Conservation (phyloP, 2,888 invertebrate species). For the Drosophila seclusa region DNA sequence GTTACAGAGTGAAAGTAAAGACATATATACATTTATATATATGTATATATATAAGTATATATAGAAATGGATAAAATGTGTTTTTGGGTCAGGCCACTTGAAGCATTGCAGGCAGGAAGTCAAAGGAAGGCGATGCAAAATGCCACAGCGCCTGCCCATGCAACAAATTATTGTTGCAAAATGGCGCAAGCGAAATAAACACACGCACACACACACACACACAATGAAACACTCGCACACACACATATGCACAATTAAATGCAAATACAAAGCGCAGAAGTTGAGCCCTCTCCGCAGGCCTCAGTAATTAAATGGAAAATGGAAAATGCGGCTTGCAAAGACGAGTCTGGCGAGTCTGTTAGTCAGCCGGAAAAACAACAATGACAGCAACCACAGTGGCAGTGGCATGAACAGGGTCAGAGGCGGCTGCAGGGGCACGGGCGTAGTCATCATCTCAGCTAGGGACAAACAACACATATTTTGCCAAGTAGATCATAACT, state of each 20-base stretch:
- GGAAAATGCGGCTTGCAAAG: conserved; percentile 27
- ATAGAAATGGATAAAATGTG: conserved; percentile 76
- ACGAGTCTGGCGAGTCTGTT: conserved; percentile 19
- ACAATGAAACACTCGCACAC: conserved; percentile 2
- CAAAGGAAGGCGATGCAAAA: conserved; percentile 43
- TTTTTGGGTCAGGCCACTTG: conserved; percentile 83
- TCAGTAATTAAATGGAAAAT: conserved; percentile 73
- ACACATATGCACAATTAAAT: conserved; percentile 64
- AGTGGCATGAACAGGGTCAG: neutral
- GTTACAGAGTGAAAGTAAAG: conserved; percentile 71
- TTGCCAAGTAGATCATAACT: conserved; percentile 6
- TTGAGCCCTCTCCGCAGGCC: conserved; percentile 24
- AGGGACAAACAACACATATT: neutral
- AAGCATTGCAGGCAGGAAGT: conserved; percentile 67
- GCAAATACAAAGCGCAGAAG: conserved; percentile 57
- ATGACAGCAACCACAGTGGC: conserved; percentile 30
- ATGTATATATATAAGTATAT: conserved; percentile 35
- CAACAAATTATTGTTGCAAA: conserved; percentile 72
- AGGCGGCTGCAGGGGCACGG: neutral
- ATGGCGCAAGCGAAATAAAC: conserved; percentile 57
- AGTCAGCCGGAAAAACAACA: conserved; percentile 49
- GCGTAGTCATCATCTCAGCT: neutral
- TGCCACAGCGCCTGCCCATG: conserved; percentile 50
- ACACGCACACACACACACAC: conserved; percentile 15
- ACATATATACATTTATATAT: conserved; percentile 37